Base-by-base conservation (phyloP, 2,888 invertebrate species). In the Stegana nigrithorax region DNA sequence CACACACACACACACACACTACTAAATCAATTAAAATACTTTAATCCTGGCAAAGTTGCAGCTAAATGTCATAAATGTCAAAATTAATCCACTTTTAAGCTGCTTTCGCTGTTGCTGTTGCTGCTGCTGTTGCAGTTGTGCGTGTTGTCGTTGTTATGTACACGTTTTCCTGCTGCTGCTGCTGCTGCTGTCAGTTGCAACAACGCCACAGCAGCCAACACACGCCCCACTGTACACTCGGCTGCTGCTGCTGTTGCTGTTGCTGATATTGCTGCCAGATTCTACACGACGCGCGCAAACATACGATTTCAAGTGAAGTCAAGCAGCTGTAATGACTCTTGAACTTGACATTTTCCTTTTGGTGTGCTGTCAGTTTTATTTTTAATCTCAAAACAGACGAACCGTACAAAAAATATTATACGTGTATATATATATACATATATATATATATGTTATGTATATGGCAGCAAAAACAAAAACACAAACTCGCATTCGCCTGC, bases 301-400 rank as follows among this genome's bases (percentile, higher is more conserved):
- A 51, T 29, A 25, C 39, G 32, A 45, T 26, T 51, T 27, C 25
- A 50, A 39, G 44, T 66, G 65, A 65, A 55, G 66, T 64, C 62
- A 51, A 67, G 71, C 77, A 77, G 78, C 77, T 78, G 77, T 73
- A 68, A 73, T 69, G 70, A 73, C 78, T 78, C 77, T 75, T 78
- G 78, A 78, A 78, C 77, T 78, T 78, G 77, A 78, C 77, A 77
- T 78, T 73, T 78, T 69, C 73, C 72, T 64, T 67, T 59, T 66
- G 64, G 65, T 42, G 44, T 67, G 66, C 60, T 73, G 76, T 76
- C 76, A 78, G 66, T 78, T 73, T 70, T 72, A 65, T 67, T 75
- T 73, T 73, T 75, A 78, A 76, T 77, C 73, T 71, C 66, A 65
- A 61, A 61, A 56, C 55, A 44, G 26, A 14, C 19, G 7, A 10